These are phyloP conservation scores for Phyllopteryx taeniolatus DNA, from an alignment of 2,113 vertebrate genomes.

Conservation along the genomic window DNA sequence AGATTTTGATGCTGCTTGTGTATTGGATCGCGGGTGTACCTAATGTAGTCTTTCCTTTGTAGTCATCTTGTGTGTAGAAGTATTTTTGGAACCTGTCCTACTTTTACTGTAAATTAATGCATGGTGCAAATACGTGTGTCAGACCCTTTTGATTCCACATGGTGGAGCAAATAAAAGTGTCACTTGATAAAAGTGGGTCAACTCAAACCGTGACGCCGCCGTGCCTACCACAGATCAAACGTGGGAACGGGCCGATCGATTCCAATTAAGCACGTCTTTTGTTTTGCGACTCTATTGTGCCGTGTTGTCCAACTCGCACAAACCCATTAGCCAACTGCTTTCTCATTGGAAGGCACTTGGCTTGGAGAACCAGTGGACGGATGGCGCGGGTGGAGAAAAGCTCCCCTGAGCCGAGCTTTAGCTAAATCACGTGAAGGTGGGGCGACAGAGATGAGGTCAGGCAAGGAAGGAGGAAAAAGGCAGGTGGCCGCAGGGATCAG, in stretches of 20 bases:
- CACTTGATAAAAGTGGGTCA: constrained; percentile 53
- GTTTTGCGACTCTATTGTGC: constrained; percentile 31
- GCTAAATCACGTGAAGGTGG: constrained; percentile 53
- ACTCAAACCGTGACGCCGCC: constrained; percentile 19
- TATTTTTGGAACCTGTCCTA: constrained; percentile 2
- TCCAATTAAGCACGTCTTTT: constrained; percentile 61
- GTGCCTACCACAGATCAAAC: constrained; percentile 37
- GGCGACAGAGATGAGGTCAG: constrained; percentile 24
- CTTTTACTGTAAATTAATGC: neutral
- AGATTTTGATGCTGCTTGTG: neutral
- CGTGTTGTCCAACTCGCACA: constrained; percentile 36
- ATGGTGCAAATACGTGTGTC: neutral
- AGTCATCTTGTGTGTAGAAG: neutral
- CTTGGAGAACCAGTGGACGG: neutral
- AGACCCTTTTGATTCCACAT: constrained; percentile 1
- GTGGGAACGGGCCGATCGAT: constrained; percentile 61
- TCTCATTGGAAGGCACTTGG: constrained; percentile 14
- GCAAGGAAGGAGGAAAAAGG: constrained; percentile 19
- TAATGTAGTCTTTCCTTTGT: neutral
- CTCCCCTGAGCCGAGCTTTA: constrained; percentile 54
- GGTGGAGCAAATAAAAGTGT: constrained; percentile 33
- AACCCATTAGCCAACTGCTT: constrained; percentile 39
- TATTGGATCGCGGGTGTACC: no score
- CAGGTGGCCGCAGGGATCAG: constrained; percentile 33
- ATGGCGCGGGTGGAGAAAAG: constrained; percentile 47